phyloP scores from a whole-genome alignment of 1,140 invertebrate genomes.

The Cepaea nemoralis region DNA sequence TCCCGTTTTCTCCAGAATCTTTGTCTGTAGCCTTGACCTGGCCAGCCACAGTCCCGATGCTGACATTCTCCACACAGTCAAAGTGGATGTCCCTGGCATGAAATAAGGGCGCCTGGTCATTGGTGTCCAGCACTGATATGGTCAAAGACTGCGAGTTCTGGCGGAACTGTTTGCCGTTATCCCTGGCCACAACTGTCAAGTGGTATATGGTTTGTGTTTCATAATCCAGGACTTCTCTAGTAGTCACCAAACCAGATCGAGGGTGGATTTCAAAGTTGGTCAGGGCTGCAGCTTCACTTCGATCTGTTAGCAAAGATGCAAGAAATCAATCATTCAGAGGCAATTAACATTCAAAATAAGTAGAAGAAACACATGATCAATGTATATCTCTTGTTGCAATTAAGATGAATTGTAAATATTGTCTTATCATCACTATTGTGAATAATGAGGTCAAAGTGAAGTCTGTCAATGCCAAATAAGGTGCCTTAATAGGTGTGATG shows the following conservation, averaged over 20 bases:
- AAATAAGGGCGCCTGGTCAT: slow-evolving; percentile 66
- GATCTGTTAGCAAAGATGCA: slow-evolving; percentile 48
- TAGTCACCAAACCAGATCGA: slow-evolving; percentile 83
- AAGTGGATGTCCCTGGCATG: slow-evolving; percentile 79
- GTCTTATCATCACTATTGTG: too few species aligned
- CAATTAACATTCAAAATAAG: too few species aligned
- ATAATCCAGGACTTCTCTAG: slow-evolving; percentile 88
- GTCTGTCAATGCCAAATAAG: too few species aligned
- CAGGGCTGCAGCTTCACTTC: slow-evolving; percentile 47
- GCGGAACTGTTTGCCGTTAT: slow-evolving; percentile 75
- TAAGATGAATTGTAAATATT: too few species aligned
- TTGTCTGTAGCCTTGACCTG: slow-evolving; percentile 74
- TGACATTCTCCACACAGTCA: slow-evolving; percentile 91
- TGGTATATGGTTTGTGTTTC: slow-evolving; percentile 89
- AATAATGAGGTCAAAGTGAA: too few species aligned
- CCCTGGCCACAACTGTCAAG: slow-evolving; percentile 72
- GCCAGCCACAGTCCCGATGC: slow-evolving; percentile 90
- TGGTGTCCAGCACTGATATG: slow-evolving; percentile 66
- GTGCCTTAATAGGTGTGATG: too few species aligned
- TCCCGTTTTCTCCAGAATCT: slow-evolving; percentile 91
- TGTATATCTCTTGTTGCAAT: too few species aligned
- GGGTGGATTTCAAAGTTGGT: slow-evolving; percentile 61
- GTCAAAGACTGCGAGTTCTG: slow-evolving; percentile 60
- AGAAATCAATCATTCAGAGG: background rate
- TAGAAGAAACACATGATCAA: too few species aligned